Evolutionary conservation across 2,888 invertebrate genomes (phyloP).

Genomic region (Baccha elongata): DNA sequence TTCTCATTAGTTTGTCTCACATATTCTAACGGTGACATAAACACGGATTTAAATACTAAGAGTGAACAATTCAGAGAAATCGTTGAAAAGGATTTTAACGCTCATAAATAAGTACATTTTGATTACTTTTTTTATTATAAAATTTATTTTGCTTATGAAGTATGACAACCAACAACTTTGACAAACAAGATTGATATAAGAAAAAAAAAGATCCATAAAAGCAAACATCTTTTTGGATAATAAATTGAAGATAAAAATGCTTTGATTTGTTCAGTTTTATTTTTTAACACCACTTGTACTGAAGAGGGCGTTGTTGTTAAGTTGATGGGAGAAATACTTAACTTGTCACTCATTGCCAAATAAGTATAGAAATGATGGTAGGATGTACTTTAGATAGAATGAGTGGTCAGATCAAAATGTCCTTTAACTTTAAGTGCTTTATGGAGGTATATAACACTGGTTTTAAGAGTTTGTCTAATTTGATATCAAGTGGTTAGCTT

Average conservation of each 20-base stretch:
- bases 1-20: constrained; percentile 7
- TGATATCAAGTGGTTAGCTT: too few species aligned
- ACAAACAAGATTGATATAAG: too few species aligned
- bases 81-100: constrained; percentile 7
- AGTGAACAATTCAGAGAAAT: neutral
- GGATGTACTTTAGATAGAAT: constrained; percentile 17
- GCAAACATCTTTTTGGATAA: constrained; percentile 14
- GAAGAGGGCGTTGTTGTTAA: too few species aligned
- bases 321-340: too few species aligned
- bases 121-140: neutral
- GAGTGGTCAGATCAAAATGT: constrained; percentile 5
- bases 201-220: too few species aligned
- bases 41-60: constrained; percentile 1
- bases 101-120: neutral
- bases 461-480: too few species aligned
- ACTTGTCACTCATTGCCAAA: neutral
- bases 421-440: constrained; percentile 21
- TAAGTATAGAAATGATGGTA: neutral
- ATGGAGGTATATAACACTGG: too few species aligned
- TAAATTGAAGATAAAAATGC: constrained; percentile 23
- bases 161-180: too few species aligned
- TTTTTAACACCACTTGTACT: neutral
- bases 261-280: constrained; percentile 31
- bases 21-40: neutral
- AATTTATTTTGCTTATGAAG: neutral